Evolutionary conservation across 1,140 invertebrate genomes (phyloP).

Genomic region (Mycetomoellerius zeteki): DNA sequence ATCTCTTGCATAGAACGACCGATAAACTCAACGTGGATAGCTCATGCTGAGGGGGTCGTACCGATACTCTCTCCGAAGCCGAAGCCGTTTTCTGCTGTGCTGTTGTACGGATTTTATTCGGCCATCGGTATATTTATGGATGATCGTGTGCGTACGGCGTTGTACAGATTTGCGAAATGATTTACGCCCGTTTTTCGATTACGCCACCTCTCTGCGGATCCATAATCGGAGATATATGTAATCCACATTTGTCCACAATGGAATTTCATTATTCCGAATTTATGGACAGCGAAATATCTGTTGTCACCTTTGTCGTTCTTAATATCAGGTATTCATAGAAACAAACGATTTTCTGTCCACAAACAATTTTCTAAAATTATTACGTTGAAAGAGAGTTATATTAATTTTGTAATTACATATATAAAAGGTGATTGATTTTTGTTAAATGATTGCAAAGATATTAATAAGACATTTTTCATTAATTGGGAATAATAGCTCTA

Average conservation of each 20-base stretch:
- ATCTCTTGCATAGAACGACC: constrained; percentile 73
- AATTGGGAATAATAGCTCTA: not conserved
- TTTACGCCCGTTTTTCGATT: constrained; percentile 57
- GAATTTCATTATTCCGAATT: constrained; percentile 48
- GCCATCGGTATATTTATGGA: constrained; percentile 59
- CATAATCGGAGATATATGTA: constrained; percentile 49
- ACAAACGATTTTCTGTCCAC: not conserved
- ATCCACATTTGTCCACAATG: constrained; percentile 51
- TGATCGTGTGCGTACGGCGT: constrained; percentile 43
- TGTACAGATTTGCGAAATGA: constrained; percentile 53
- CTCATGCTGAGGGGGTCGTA: constrained; percentile 13
- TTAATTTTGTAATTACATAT: not conserved
- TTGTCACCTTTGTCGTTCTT: not conserved
- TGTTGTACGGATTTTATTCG: constrained; percentile 56
- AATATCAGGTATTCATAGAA: not conserved
- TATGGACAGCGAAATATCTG: constrained; percentile 34
- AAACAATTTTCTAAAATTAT: not conserved
- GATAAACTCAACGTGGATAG: constrained; percentile 71
- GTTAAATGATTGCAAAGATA: not conserved
- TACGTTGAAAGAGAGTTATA: not conserved
- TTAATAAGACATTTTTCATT: not conserved
- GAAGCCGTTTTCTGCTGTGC: constrained; percentile 44
- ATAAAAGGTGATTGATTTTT: not conserved
- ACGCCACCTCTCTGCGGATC: constrained; percentile 30
- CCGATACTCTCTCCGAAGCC: constrained; percentile 24